A percentile compares a stretch with the other conserved stretches of the same genome.
phyloP scores from a whole-genome alignment of 2,888 invertebrate genomes.

The Hemaris fuciformis region DNA sequence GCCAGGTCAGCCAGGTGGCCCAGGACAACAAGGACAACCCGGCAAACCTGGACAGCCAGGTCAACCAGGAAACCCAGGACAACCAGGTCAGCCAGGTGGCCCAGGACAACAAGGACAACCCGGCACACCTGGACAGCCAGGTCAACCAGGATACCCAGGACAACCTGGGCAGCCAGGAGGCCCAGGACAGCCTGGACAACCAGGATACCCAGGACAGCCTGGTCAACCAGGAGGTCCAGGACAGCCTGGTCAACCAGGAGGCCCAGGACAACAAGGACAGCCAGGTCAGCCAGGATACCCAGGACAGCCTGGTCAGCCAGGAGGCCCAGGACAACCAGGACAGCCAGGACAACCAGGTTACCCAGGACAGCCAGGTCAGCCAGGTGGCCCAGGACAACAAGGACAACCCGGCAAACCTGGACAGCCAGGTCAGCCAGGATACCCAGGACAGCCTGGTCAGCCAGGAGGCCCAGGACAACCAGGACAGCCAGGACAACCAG shows the following conservation, averaged over 20 bases:
- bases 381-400: slow-evolving; percentile 65
- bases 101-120: slow-evolving; percentile 37
- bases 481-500: slow-evolving; percentile 21
- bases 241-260: slow-evolving; percentile 25
- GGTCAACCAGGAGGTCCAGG: slow-evolving; percentile 29
- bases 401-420: slow-evolving; percentile 43
- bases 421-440: slow-evolving; percentile 25
- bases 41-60: slow-evolving; percentile 69
- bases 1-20: slow-evolving; percentile 21
- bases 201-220: slow-evolving; percentile 25
- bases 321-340: slow-evolving; percentile 27
- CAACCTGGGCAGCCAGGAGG: slow-evolving; percentile 24
- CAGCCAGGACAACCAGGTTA: slow-evolving; percentile 22
- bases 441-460: slow-evolving; percentile 35
- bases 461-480: slow-evolving; percentile 37
- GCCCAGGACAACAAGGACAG: slow-evolving; percentile 28
- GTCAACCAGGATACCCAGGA: slow-evolving; percentile 22
- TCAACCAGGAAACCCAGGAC: slow-evolving; percentile 35
- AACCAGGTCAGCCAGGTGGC: slow-evolving; percentile 26
- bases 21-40: slow-evolving; percentile 43
- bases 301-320: slow-evolving; percentile 27
- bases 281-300: slow-evolving; percentile 27
- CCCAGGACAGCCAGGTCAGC: slow-evolving; percentile 43
- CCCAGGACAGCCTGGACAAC: slow-evolving; percentile 24
- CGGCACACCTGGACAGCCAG: slow-evolving; percentile 38